Base-by-base conservation (phyloP, 2,113 vertebrate species). In the Lipophrys pholis region DNA sequence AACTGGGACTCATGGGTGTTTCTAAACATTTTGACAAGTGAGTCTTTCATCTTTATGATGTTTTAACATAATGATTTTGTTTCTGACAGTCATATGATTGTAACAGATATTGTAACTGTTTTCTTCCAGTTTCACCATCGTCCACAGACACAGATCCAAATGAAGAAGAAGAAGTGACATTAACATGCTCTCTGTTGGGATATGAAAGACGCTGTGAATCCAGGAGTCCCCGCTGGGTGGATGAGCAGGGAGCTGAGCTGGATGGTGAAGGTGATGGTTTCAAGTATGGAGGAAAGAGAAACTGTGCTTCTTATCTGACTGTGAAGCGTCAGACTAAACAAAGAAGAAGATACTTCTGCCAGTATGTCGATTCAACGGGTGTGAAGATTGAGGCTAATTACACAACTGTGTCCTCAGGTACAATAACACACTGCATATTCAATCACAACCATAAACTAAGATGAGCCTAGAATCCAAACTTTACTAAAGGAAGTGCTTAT, bases 201-300 rank as follows among this genome's bases (percentile, higher is more conserved):
- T 7, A 5, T 17, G 0, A 0, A 0, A 0, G 0, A 0, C 6
- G 0, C 0, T 85, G 80, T 60, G 0, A 0, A 0, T 0, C 0
- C 0, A 36, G 11, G 40, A 46, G 9, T 0, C 0, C 83, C 61
- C 54, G 1, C 11, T 89, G 87, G 80, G 0, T 76, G 64, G 7
- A 85, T 10, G 64, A 85, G 7, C 16, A 21, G 11, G 64, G 48
- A 54, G 1, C 11, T 15, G 8, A 2, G 9, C 53, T 82, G 63
- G 2, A 0, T 8, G 21, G 10, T 21, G 17, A 67, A 50, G n/a
- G 6, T 12, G 43, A 2, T 5, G 7, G 12, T 0, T 6, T 11
- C 5, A 3, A 2, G 7, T 7, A 9, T 0, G 5, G 14, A n/a
- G 17, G 12, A 45, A 2, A 8, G 14, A n/a, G 0, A 0, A 5